phyloP scores from a whole-genome alignment of 2,113 vertebrate species.

The Cyprinus carpio region DNA sequence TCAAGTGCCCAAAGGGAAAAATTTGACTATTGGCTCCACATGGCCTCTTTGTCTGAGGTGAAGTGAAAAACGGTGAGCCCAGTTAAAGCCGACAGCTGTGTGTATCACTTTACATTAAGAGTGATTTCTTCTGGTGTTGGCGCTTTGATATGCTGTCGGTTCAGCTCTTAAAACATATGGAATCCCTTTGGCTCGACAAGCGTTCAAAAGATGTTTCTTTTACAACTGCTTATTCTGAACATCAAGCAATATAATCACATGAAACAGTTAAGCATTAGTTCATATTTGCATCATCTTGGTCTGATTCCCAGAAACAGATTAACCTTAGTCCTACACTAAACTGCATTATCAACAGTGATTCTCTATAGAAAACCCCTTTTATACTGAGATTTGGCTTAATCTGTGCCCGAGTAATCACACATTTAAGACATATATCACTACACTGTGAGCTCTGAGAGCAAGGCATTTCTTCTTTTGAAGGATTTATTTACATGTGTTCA shows the following conservation, averaged over 20 bases:
- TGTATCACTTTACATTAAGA: constrained; percentile 32
- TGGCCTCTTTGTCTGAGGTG: constrained; percentile 20
- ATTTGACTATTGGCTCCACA: not conserved
- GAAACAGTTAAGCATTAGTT: constrained; percentile 7
- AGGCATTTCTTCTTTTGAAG: constrained; percentile 15
- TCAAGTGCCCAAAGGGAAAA: not conserved
- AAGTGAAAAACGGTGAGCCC: constrained; percentile 8
- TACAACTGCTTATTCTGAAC: constrained; percentile 14
- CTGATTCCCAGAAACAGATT: constrained; percentile 28
- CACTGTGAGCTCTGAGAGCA: not conserved
- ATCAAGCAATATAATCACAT: constrained; percentile 9
- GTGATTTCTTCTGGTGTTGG: constrained; percentile 12
- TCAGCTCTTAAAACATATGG: constrained; percentile 34
- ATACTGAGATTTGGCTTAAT: constrained; percentile 20
- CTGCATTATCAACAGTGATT: constrained; percentile 20
- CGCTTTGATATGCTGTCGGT: constrained; percentile 32
- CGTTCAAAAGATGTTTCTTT: not conserved
- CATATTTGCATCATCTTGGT: constrained; percentile 38
- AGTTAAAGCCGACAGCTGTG: constrained; percentile 25
- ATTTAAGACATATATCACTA: constrained; percentile 4
- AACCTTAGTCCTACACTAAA: constrained; percentile 22
- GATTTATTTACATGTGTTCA: not conserved
- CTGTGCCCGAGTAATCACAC: constrained; percentile 10
- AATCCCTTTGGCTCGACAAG: constrained; percentile 20
- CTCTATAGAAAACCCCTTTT: constrained; percentile 15